These are phyloP conservation scores for Apus apus DNA, from an alignment of 2,113 vertebrate species.

Conservation along the genomic window DNA sequence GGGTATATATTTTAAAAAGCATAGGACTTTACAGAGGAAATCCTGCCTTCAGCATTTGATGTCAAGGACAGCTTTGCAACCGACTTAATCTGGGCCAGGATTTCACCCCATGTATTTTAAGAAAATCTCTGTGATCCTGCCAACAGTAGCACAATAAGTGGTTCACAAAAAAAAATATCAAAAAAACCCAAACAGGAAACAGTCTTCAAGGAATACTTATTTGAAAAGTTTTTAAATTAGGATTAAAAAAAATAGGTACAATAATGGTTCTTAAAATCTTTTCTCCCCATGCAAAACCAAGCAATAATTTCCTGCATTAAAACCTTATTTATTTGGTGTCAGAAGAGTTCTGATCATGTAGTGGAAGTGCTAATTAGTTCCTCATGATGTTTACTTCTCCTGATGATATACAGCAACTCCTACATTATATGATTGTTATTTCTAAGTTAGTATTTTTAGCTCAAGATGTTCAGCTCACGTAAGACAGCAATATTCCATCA, in stretches of 20 bases:
- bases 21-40: background rate
- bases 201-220: background rate
- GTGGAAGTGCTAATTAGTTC: constrained; percentile 5
- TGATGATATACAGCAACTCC: background rate
- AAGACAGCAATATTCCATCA: background rate
- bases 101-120: background rate
- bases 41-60: background rate
- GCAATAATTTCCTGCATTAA: background rate
- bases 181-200: background rate
- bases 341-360: background rate
- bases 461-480: background rate
- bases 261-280: background rate
- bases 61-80: background rate
- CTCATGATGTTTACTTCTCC: constrained; percentile 14
- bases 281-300: background rate
- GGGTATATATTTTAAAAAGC: background rate
- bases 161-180: background rate
- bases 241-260: background rate
- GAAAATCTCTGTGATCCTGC: background rate
- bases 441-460: background rate
- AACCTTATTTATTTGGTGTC: background rate
- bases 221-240: background rate
- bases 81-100: background rate
- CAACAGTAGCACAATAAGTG: background rate
- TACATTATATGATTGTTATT: background rate